Base-by-base conservation (phyloP, 1,140 invertebrate species). In the Druon quercuslanigerum region DNA sequence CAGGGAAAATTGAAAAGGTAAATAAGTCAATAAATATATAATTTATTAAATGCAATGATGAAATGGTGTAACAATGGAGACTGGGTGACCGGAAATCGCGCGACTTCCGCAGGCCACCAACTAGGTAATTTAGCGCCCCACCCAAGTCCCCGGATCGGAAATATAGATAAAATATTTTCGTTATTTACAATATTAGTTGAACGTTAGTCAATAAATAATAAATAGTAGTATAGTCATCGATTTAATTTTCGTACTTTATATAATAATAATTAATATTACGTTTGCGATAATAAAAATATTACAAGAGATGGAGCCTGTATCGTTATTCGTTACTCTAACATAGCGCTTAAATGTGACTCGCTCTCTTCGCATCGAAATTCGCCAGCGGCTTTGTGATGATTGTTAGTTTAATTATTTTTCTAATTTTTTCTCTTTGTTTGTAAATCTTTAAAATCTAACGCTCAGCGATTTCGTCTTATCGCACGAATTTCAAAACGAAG, bases 41-140 rank as follows among this genome's bases (percentile, higher is more conserved):
- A 91, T 91, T 91, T 91, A 91, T 91, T 91, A 91, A 91, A 91
- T 91, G 90, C 90, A 91, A 91, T 91, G 90, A 91, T 91, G 89
- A 91, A 91, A 91, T 91, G 89, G 89, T 90, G 90, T 91, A 91
- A 91, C 90, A 91, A 91, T 91, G 87, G 87, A 85, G 86, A 86
- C 75, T 78, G 87, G 89, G 87, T 86, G 85, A 80, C 85, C 82
- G 83, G 86, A 86, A 79, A 77, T 85, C 80, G 79, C 82, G 71
- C 78, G 77, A 84, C 72, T 77, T 83, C 84, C 85, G 75, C 78
- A 85, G 74, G 83, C 83, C 81, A 86, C 88, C 86, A 86, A 83
- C 40, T 66, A 88, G 82, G 84, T 87, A 87, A 87, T 88, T 88
- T 84, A 84, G 82, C 85, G 79, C 78, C 81, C 81, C 77, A 84